These are phyloP conservation scores for Brenthis daphne DNA, from an alignment of 2,888 invertebrate species.

Conservation along the genomic window DNA sequence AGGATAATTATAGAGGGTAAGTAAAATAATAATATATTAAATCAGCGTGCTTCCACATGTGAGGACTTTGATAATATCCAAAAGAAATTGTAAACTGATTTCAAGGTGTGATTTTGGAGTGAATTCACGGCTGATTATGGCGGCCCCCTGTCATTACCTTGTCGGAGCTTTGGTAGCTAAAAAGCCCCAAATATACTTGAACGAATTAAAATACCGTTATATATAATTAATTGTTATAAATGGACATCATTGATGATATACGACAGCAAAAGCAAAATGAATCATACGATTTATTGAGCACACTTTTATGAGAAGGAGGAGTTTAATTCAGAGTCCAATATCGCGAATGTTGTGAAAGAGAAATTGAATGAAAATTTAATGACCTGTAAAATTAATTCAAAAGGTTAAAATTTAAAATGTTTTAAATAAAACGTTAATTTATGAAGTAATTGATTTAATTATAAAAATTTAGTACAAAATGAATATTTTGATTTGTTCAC, in stretches of 20 bases:
- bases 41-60: conserved; percentile 59
- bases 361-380: neutral
- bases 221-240: conserved; percentile 26
- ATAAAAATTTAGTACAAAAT: no score
- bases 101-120: conserved; percentile 70
- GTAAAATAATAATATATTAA: conserved; percentile 70
- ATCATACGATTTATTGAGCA: conserved; percentile 20
- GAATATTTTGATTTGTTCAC: no score
- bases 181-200: conserved; percentile 51
- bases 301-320: conserved; percentile 4
- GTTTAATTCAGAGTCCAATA: neutral
- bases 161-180: conserved; percentile 57
- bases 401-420: neutral
- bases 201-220: conserved; percentile 39
- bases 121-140: conserved; percentile 71
- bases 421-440: no score
- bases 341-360: neutral
- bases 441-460: no score
- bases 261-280: conserved; percentile 16
- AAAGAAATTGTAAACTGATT: conserved; percentile 69
- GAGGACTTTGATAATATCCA: conserved; percentile 67
- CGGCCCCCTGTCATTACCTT: conserved; percentile 70
- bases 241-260: conserved; percentile 23
- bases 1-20: conserved; percentile 66
- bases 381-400: neutral